phyloP scores from a whole-genome alignment of 2,888 invertebrate genomes.

The Polymixis lichenea region DNA sequence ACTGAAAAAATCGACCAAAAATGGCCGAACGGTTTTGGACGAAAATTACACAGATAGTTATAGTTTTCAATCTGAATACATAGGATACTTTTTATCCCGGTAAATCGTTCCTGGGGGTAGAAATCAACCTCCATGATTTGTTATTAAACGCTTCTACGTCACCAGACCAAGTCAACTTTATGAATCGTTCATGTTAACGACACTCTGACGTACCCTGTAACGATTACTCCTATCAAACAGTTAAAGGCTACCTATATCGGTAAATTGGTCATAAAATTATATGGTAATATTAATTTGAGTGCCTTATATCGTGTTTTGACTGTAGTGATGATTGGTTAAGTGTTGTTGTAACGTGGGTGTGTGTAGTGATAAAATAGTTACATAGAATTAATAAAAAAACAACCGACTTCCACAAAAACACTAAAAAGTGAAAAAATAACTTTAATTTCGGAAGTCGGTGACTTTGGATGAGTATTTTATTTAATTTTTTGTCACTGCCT shows the following conservation, averaged over 20 bases:
- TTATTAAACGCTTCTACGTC: slow-evolving; percentile 57
- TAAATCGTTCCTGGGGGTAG: too few relatives aligned
- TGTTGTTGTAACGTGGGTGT: slow-evolving; percentile 2
- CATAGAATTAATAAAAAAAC: neutral
- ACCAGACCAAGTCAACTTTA: slow-evolving; percentile 64
- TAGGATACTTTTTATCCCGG: too few relatives aligned
- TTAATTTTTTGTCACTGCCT: too few relatives aligned
- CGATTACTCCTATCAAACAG: slow-evolving; percentile 71
- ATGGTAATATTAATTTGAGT: slow-evolving; percentile 67
- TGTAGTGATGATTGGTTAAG: slow-evolving; percentile 34
- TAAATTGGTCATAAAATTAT: slow-evolving; percentile 74
- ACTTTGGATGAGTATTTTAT: too few relatives aligned
- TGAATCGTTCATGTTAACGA: slow-evolving; percentile 69
- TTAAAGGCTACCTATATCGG: slow-evolving; percentile 68
- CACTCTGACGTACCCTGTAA: slow-evolving; percentile 66
- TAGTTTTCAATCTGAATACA: too few relatives aligned
- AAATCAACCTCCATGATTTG: slow-evolving; percentile 24
- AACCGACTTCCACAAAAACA: too few relatives aligned
- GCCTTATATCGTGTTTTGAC: slow-evolving; percentile 41
- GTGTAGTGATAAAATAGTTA: neutral
- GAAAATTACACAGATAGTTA: too few relatives aligned
- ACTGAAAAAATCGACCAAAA: too few relatives aligned
- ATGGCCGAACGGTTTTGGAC: too few relatives aligned
- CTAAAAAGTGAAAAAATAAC: too few relatives aligned
- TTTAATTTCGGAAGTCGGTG: too few relatives aligned